Evolutionary conservation across 2,888 invertebrate species (phyloP), one percentile per base, ranked within the genome.

Genomic region (Tigriopus californicus): DNA sequence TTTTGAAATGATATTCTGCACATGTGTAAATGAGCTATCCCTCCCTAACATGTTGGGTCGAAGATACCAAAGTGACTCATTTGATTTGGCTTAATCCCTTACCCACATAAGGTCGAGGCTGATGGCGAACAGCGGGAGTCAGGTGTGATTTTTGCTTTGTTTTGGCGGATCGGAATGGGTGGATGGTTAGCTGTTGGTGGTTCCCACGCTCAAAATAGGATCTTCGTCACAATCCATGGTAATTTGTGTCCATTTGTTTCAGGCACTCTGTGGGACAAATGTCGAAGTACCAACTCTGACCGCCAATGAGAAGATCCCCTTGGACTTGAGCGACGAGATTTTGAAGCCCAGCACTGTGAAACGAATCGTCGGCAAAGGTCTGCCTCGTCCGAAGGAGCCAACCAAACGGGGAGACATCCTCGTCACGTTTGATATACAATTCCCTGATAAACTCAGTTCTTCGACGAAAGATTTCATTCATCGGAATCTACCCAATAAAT

Each of bases 271-370:
- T 72, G 95, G 95, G 61, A 81, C 85, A 33, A 77, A 82, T 13
- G 74, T 94, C n/a, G 81, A 83, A 69, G 84, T 95, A 62, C 94
- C 95, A 63, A 92, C 91, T 18, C 78, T 95, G 70, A 76, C 80
- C 46, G 86, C 85, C 10, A 20, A 20, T 3, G 56, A 56, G 13
- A 15, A 24, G 13, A 56, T 56, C 10, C 24, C 44, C 22, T 11
- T 59, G 1, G 25, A 48, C 41, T 25, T 59, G 18, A 18, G 18
- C 20, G 33, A 52, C 42, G 59, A 59, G 41, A 40, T 59, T n/a
- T 22, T 59, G 18, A 22, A 52, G 22, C 59, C 59, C 33, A 53
- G n/a, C 22, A 52, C 59, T 24, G 52, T 59, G n/a, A 59, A 59
- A 52, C 59, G 42, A 0, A 74, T 87, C 1, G 75, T 76, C 58